Evolutionary conservation across 1,140 invertebrate genomes (phyloP).

Genomic region (Drosophila pectinifera): DNA sequence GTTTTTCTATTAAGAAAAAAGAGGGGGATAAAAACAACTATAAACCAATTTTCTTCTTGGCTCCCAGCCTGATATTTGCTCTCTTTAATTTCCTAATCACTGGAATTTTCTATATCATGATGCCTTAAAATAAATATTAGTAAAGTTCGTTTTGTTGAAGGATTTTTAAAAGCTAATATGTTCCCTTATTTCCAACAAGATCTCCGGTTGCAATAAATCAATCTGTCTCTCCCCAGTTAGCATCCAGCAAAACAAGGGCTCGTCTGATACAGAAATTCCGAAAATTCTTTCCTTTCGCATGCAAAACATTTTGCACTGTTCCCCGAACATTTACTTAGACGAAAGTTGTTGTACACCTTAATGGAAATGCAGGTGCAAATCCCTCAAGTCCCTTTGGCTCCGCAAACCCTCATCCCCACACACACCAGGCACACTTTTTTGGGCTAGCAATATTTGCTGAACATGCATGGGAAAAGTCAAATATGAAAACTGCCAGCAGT

Average conservation of each 20-base stretch:
- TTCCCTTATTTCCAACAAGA: neutral
- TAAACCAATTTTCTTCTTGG: no score
- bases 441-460: constrained; percentile 43
- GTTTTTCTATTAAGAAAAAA: no score
- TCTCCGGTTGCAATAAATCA: constrained; percentile 28
- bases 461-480: constrained; percentile 76
- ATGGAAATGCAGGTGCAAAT: constrained; percentile 31
- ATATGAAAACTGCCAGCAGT: constrained; percentile 76
- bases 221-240: constrained; percentile 20
- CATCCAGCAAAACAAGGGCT: constrained; percentile 6
- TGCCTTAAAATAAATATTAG: neutral
- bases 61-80: no score
- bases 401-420: neutral
- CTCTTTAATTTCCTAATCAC: no score
- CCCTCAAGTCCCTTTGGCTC: neutral
- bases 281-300: constrained; percentile 44
- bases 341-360: constrained; percentile 29
- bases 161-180: neutral
- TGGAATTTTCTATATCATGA: no score
- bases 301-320: constrained; percentile 27
- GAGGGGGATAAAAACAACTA: no score
- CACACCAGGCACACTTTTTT: constrained; percentile 6
- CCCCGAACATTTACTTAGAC: constrained; percentile 19
- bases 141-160: neutral
- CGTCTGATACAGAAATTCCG: constrained; percentile 14